A percentile compares a stretch with the other conserved stretches of the same genome.
These are phyloP conservation scores for Meghimatium bilineatum DNA, from an alignment of 2,888 invertebrate genomes.

Conservation along the genomic window DNA sequence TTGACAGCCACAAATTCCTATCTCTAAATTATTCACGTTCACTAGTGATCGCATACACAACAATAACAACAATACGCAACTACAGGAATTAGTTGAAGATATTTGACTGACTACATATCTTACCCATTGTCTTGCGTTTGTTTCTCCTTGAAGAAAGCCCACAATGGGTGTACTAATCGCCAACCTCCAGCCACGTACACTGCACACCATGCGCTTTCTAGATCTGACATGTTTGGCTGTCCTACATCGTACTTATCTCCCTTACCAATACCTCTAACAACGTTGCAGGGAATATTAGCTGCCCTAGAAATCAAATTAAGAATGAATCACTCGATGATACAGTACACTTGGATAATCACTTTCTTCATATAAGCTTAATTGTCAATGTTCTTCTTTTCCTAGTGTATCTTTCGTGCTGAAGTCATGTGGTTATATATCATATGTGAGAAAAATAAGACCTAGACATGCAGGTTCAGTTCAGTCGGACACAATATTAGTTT, in stretches of 20 bases:
- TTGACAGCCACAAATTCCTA: no score
- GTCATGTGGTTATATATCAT: no score
- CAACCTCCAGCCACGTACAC: conserved; percentile 66
- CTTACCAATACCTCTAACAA: conserved; percentile 66
- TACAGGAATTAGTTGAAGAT: no score
- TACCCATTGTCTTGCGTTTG: conserved; percentile 37
- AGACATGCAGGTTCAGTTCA: no score
- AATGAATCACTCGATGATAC: not conserved
- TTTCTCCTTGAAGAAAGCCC: conserved; percentile 60
- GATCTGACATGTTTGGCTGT: conserved; percentile 56
- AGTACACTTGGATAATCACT: not conserved
- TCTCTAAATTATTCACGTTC: no score
- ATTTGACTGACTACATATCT: not conserved
- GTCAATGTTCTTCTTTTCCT: no score
- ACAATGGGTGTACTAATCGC: conserved; percentile 68
- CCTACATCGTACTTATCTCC: conserved; percentile 66
- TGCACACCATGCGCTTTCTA: conserved; percentile 68
- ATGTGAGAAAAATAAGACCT: no score
- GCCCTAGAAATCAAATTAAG: conserved; percentile 55
- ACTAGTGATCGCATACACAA: no score
- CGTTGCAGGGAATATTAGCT: conserved; percentile 64
- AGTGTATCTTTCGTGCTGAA: no score
- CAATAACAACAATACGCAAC: no score
- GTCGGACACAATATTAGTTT: no score
- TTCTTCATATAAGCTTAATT: no score